phyloP scores from a whole-genome alignment of 2,888 invertebrate species.

The Vanessa cardui region DNA sequence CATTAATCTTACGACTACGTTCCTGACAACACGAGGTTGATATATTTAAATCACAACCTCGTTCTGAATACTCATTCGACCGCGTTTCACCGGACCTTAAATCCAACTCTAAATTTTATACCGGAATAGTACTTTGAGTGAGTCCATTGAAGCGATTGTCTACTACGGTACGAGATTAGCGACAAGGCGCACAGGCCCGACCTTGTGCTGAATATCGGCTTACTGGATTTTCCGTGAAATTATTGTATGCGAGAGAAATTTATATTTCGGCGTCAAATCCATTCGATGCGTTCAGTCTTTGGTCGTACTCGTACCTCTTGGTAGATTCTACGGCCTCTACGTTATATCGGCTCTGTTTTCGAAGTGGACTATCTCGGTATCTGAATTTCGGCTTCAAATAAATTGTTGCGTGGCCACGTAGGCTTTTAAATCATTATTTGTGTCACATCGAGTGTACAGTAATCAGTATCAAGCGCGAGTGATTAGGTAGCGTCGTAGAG shows the following conservation, averaged over 20 bases:
- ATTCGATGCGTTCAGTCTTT: slow-evolving; percentile 14
- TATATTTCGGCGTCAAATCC: slow-evolving; percentile 12
- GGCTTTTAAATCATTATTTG: neutral
- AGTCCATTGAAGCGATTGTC: slow-evolving; percentile 25
- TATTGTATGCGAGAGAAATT: neutral
- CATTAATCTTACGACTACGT: slow-evolving; percentile 62
- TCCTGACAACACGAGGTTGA: slow-evolving; percentile 46
- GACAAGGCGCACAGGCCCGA: slow-evolving; percentile 13
- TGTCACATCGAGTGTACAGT: neutral
- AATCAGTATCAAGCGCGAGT: neutral
- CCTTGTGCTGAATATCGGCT: slow-evolving; percentile 7
- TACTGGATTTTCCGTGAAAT: slow-evolving; percentile 7
- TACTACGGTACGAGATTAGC: slow-evolving; percentile 15
- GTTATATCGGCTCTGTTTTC: neutral
- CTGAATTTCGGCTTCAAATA: slow-evolving; percentile 5
- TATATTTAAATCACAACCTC: slow-evolving; percentile 38
- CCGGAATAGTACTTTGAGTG: slow-evolving; percentile 36
- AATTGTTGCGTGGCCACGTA: neutral
- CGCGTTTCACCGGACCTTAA: slow-evolving; percentile 41
- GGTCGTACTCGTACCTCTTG: slow-evolving; percentile 25
- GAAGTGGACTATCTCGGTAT: neutral
- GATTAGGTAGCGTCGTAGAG: neutral
- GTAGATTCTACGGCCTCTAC: slow-evolving; percentile 10
- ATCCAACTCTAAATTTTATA: slow-evolving; percentile 42
- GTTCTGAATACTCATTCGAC: slow-evolving; percentile 42